These are phyloP conservation scores for Drosophila barbarae DNA, from an alignment of 2,888 invertebrate species.

Conservation along the genomic window DNA sequence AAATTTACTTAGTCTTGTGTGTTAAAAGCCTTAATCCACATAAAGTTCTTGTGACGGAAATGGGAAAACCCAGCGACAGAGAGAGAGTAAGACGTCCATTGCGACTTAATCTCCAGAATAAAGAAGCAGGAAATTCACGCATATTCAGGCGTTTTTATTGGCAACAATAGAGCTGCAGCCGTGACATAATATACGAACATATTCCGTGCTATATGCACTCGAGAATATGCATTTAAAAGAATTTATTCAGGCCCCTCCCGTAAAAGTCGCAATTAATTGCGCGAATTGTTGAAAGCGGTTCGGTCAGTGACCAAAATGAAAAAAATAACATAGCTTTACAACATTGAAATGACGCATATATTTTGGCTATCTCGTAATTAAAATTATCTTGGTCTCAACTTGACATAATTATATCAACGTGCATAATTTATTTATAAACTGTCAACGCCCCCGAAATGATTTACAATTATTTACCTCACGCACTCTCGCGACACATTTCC, in stretches of 20 bases:
- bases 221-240: conserved; percentile 13
- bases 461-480: conserved; percentile 7
- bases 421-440: conserved; percentile 20
- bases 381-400: conserved; percentile 19
- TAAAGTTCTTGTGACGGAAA: conserved; percentile 25
- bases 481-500: conserved; percentile 20
- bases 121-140: conserved; percentile 37
- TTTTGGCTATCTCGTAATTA: conserved; percentile 11
- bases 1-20: neutral
- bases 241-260: conserved; percentile 3
- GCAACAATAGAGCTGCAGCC: conserved; percentile 27
- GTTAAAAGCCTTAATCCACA: neutral
- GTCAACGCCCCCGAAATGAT: conserved; percentile 26
- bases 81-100: neutral
- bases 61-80: conserved; percentile 14
- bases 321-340: neutral
- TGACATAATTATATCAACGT: conserved; percentile 32
- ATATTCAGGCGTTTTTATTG: neutral
- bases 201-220: neutral
- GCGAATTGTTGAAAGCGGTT: conserved; percentile 19
- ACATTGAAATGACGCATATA: conserved; percentile 15
- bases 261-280: conserved; percentile 14
- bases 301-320: conserved; percentile 31
- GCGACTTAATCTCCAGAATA: conserved; percentile 19
- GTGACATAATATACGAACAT: conserved; percentile 31